Evolutionary conservation across 2,797 vertebrate species (phyloP), one percentile per base, ranked within the genome.

Genomic region (Poecilia wingei): DNA sequence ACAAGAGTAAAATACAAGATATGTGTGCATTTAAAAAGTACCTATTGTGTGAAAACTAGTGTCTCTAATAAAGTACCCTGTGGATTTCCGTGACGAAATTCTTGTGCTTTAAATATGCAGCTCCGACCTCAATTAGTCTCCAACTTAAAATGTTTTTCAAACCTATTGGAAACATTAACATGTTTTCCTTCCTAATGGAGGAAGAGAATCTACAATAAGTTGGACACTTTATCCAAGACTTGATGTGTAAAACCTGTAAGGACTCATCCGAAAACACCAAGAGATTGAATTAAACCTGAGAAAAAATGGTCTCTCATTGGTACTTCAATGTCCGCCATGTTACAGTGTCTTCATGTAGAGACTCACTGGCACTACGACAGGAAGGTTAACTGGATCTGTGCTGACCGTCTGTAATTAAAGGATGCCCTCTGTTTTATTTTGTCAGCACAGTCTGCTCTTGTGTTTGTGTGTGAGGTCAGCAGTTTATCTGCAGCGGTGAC

Each of bases 381-480:
- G 51, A 55, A 46, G 76, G 68, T 22, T 31, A 78, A n/a, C 16
- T 55, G 41, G 68, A 36, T 72, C 76, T 10, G 12, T 47, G 69
- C 76, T 78, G 76, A 78, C 66, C 41, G 9, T 25, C 69, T 72
- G 76, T 46, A 78, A 78, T 78, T 78, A 12, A 72, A 72, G 68
- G 68, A 77, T 13, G 49, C 14, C 43, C 76, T 78, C 28, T 59
- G 68, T 78, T 59, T 57, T 28, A 22, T 71, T 78, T 47, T 47
- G 68, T 78, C 76, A 72, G 76, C 76, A 78, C 8, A 2, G 39
- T 43, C 47, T 41, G 22, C 6, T 31, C n/a, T 39, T 53, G 64
- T 70, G 49, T 43, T 16, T 43, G 66, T 45, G 49, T 31, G 51
- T 45, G 49, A 55, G 36, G 14, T 72, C 6, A 64, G n/a, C 74